Evolutionary conservation across 2,888 invertebrate species (phyloP).

Genomic region (Leptinotarsa tumamoca): DNA sequence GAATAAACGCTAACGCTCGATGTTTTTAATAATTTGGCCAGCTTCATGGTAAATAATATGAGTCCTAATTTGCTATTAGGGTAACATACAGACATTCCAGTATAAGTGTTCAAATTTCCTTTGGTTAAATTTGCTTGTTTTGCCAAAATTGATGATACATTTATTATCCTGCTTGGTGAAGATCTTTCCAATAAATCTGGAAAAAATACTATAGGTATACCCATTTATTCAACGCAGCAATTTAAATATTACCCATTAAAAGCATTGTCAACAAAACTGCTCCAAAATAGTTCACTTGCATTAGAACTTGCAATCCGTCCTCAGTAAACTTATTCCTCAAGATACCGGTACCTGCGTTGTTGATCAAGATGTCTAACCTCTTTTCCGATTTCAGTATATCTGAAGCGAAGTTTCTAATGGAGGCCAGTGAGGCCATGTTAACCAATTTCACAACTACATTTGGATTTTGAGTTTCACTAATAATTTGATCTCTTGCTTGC

Average conservation of each 20-base stretch:
- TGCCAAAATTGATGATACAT: conserved; percentile 34
- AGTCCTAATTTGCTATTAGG: conserved; percentile 54
- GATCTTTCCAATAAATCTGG: conserved; percentile 68
- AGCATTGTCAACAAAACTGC: conserved; percentile 78
- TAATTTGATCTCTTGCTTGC: conserved; percentile 56
- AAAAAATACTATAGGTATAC: conserved; percentile 48
- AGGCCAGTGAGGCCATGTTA: conserved; percentile 69
- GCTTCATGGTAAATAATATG: conserved; percentile 55
- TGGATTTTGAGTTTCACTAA: conserved; percentile 57
- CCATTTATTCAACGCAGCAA: not conserved
- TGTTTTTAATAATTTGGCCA: conserved; percentile 51
- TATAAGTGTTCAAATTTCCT: conserved; percentile 45
- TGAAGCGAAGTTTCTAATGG: conserved; percentile 73
- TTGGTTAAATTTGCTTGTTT: conserved; percentile 44
- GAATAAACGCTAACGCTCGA: conserved; percentile 52
- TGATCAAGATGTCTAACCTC: conserved; percentile 73
- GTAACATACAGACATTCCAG: conserved; percentile 41
- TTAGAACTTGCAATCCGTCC: conserved; percentile 74
- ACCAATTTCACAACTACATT: conserved; percentile 65
- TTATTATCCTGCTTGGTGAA: conserved; percentile 52
- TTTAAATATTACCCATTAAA: conserved; percentile 65
- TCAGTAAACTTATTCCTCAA: conserved; percentile 67
- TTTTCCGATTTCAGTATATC: conserved; percentile 69
- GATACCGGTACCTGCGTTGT: conserved; percentile 74
- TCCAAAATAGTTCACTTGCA: conserved; percentile 80